Base-by-base conservation (phyloP, 2,888 invertebrate species). In the Phyllotreta striolata region DNA sequence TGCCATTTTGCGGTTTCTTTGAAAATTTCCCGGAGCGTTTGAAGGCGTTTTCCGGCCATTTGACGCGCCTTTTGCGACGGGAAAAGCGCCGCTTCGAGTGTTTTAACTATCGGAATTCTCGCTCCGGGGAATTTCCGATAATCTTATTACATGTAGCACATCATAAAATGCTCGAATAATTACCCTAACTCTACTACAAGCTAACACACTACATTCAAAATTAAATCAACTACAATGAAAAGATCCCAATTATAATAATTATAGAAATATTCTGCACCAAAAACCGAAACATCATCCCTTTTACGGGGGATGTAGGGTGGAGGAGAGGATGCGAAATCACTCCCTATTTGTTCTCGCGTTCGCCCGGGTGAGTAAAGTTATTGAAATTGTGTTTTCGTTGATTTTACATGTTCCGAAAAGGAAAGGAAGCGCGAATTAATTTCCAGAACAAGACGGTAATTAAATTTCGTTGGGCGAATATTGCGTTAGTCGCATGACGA, bases 1-100 rank as follows among this genome's bases (percentile, higher is more conserved):
- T 69, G 69, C 75, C 76, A 78, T 76, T 74, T 77, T 77, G 80
- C 76, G 81, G 81, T 80, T 78, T 76, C 80, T 80, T 81, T 81
- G 80, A 81, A 79, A 79, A 24, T 24, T 73, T 75, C 74, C 70
- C 68, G 68, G 68, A 70, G 66, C 66, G 72, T 74, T 73, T 74
- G 73, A 76, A 74, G 71, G 71, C 70, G 73, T 72, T 74, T 74
- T 74, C 73, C 74, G 74, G 73, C 69, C 69, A 72, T 72, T 73
- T 69, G 66, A 70, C 63, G 70, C 65, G 57, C 57, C 71, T 72
- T 73, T 69, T 66, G 69, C 70, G 64, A 49, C 59, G 47, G 59
- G 57, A 62, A 63, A 55, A 46, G 65, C 41, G 52, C 1, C 35
- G n/a, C 24, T 40, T 64, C 49, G 55, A 57, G 57, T 46, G 54